Base-by-base conservation (phyloP, 1,140 invertebrate species). In the Drosophila trapezifrons region DNA sequence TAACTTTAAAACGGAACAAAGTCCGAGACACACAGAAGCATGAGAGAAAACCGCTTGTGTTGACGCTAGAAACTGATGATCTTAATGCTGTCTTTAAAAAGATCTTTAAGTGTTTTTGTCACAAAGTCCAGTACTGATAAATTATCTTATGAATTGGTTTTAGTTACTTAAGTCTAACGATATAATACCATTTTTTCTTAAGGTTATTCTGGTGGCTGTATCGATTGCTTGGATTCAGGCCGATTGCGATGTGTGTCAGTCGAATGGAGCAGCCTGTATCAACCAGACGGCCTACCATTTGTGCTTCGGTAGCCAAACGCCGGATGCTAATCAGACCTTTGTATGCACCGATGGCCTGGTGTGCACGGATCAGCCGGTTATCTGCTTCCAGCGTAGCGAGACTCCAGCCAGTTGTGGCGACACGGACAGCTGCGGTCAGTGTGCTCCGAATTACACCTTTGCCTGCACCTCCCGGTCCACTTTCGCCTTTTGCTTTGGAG, bases 401-500 rank as follows among this genome's bases (percentile, higher is more conserved):
- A 69, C 32, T 22, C 70, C 86, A 0, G 74, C 86, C 20, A 91
- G 90, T 37, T 91, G 90, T 52, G 90, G 83, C 22, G 90, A 91
- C 25, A 91, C 73, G 9, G 80, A 83, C 51, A 85, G 78, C 51
- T 90, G 90, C 54, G 90, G 90, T 9, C 64, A 65, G 4, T 91
- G 90, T 54, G 79, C 77, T 29, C 52, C 58, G 8, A 80, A 86
- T 43, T 59, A 83, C 27, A 75, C 76, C 1, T 91, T 91, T 29
- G 81, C 90, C 9, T 91, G 90, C 43, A 91, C 90, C 12, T 86
- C 87, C 0, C 65, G 73, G 1, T 78, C 57, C 8, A 91, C 90
- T 4, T 91, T 91, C 38, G 67, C 81, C 4, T 90, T 91, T 9
- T 91, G 90, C 37, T 91, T 86, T 46, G 90, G 90, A 5, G 80